Conservation (phyloP, 2,888 invertebrate genomes). For the Dioctria rufipes region DNA sequence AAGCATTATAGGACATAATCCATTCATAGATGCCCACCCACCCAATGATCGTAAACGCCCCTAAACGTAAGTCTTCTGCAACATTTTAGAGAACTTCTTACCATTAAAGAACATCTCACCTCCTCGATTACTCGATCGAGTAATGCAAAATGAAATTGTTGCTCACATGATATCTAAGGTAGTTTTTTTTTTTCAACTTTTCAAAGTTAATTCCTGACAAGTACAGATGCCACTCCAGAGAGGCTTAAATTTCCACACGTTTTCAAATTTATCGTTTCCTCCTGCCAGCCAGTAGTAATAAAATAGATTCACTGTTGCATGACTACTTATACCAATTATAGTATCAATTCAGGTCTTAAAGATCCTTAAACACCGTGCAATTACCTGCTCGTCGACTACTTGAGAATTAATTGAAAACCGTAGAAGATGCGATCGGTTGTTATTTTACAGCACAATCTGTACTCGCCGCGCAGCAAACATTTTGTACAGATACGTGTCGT, state of each 20-base stretch:
- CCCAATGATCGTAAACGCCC: too few species aligned
- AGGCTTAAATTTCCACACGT: conserved; percentile 32
- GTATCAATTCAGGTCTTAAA: conserved; percentile 45
- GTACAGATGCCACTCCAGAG: conserved; percentile 5
- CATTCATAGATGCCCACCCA: too few species aligned
- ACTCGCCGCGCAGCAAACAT: neutral
- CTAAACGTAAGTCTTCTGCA: too few species aligned
- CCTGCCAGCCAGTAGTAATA: neutral
- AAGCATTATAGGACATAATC: too few species aligned
- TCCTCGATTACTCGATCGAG: too few species aligned
- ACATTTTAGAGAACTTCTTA: too few species aligned
- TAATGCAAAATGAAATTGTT: too few species aligned
- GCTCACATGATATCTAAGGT: too few species aligned
- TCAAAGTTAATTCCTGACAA: conserved; percentile 9
- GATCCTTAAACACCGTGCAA: conserved; percentile 48
- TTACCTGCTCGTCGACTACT: conserved; percentile 45
- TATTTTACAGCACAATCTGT: neutral
- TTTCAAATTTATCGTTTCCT: conserved; percentile 2
- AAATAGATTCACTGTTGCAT: conserved; percentile 24
- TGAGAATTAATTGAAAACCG: conserved; percentile 46
- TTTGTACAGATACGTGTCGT: neutral
- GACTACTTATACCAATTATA: conserved; percentile 42
- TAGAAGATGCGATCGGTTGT: conserved; percentile 18
- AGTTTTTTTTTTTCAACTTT: neutral
- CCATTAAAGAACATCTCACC: too few species aligned